phyloP scores from a whole-genome alignment of 2,797 vertebrate genomes.

The Acrossocheilus fasciatus region DNA sequence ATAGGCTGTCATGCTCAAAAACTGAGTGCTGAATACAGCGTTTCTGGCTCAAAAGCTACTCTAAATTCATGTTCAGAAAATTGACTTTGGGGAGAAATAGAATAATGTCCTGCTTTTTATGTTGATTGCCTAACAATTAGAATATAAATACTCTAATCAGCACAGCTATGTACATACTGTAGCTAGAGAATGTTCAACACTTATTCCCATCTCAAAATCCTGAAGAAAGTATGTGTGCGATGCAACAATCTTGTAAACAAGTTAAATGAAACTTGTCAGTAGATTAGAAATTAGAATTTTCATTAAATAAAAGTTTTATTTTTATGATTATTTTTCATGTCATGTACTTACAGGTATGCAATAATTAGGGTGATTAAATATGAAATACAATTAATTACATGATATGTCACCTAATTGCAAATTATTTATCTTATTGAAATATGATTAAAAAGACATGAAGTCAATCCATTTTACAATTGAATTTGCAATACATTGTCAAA shows the following conservation, averaged over 20 bases:
- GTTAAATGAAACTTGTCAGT: neutral
- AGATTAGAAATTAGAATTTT: neutral
- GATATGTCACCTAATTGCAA: neutral
- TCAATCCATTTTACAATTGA: neutral
- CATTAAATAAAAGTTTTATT: too few species aligned
- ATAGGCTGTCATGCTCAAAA: neutral
- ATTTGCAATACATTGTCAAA: neutral
- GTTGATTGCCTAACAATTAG: neutral
- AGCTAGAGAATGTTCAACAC: neutral
- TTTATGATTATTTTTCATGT: neutral
- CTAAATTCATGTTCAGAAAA: neutral
- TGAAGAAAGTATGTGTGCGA: neutral
- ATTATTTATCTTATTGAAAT: neutral
- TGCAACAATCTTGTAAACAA: neutral
- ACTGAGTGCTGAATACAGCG: neutral
- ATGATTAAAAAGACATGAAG: neutral
- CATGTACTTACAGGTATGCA: neutral
- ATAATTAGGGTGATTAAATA: neutral
- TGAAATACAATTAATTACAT: neutral
- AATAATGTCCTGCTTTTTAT: neutral
- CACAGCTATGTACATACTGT: neutral
- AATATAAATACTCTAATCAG: neutral
- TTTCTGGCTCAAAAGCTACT: slow-evolving; percentile 6
- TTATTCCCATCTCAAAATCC: neutral
- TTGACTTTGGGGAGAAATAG: neutral